These are phyloP conservation scores for Caerostris darwini DNA, from an alignment of 1,140 invertebrate genomes.

Conservation along the genomic window DNA sequence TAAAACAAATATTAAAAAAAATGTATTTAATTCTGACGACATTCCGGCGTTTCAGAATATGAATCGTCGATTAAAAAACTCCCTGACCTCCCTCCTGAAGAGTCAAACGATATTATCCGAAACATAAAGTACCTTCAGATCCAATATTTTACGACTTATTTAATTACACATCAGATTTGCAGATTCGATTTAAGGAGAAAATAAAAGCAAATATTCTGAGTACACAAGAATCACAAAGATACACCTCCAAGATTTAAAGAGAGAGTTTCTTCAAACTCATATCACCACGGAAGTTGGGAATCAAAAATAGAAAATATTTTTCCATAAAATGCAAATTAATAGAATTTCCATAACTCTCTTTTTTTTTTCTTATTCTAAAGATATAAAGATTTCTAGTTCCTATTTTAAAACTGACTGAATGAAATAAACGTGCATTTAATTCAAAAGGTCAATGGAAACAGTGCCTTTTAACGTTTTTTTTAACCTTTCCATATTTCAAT, in stretches of 20 bases:
- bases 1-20: no score
- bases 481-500: no score
- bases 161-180: slow-evolving; percentile 18
- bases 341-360: slow-evolving; percentile 1
- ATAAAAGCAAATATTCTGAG: not conserved
- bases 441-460: not conserved
- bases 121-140: not conserved
- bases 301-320: not conserved
- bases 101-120: not conserved
- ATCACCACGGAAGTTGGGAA: not conserved
- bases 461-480: no score
- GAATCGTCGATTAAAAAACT: not conserved
- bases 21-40: not conserved
- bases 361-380: not conserved
- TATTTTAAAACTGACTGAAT: not conserved
- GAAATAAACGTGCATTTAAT: slow-evolving; percentile 16
- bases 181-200: not conserved
- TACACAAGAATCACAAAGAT: not conserved
- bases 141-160: slow-evolving; percentile 32
- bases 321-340: slow-evolving; percentile 54
- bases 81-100: not conserved
- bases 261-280: not conserved
- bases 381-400: not conserved
- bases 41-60: not conserved
- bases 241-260: not conserved